Conservation (phyloP, 2,888 invertebrate species). For the Ophion obscuratus region DNA sequence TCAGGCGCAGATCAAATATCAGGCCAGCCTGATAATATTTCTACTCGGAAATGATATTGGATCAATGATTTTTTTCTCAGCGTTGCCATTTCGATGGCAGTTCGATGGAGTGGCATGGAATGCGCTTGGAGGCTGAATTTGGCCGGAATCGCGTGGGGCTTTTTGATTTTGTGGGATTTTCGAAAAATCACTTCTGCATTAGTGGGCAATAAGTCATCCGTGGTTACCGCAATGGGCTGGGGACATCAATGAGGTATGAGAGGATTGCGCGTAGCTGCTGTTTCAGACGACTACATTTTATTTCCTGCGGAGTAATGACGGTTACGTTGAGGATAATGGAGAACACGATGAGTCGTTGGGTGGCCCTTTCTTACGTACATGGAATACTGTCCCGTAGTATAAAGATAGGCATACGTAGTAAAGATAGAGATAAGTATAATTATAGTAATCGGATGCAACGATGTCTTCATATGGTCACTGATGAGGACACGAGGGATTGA, state of each 20-base stretch:
- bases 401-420: too few species aligned
- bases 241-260: too few species aligned
- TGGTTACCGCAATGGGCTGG: too few species aligned
- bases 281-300: slow-evolving; percentile 67
- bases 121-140: neutral
- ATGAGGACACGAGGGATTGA: slow-evolving; percentile 45
- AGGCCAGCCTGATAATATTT: too few species aligned
- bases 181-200: neutral
- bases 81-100: neutral
- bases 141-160: neutral
- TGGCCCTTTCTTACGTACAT: neutral
- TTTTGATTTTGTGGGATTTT: neutral
- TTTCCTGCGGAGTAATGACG: slow-evolving; percentile 66
- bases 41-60: too few species aligned
- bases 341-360: slow-evolving; percentile 53
- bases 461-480: slow-evolving; percentile 54
- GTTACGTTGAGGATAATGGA: slow-evolving; percentile 65
- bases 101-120: too few species aligned
- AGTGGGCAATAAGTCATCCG: neutral
- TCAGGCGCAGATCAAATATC: too few species aligned
- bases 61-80: too few species aligned
- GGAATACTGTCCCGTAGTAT: slow-evolving; percentile 6
- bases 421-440: slow-evolving; percentile 41
- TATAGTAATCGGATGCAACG: slow-evolving; percentile 48
- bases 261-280: neutral